phyloP scores from a whole-genome alignment of 2,113 vertebrate species.

The Cynocephalus volans region DNA sequence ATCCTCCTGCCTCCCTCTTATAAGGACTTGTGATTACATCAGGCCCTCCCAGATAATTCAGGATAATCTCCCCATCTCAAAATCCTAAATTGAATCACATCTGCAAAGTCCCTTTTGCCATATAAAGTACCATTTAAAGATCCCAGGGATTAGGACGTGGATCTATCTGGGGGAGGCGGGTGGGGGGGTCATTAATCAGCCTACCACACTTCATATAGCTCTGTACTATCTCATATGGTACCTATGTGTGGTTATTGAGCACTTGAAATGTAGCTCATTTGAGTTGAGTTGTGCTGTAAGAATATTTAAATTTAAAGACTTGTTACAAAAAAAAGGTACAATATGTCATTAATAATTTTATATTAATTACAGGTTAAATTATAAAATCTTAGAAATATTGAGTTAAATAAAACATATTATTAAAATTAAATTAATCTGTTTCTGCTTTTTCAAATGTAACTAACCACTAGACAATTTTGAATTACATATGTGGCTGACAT shows the following conservation, averaged over 20 bases:
- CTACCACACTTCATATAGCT: too few species aligned
- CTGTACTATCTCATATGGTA: accelerated
- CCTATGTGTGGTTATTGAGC: not conserved
- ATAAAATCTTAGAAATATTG: not conserved
- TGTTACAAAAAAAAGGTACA: not conserved
- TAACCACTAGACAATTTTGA: not conserved
- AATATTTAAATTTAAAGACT: not conserved
- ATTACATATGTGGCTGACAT: not conserved
- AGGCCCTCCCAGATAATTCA: not conserved
- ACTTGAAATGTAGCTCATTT: not conserved
- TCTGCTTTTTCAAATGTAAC: not conserved
- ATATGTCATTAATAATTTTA: not conserved
- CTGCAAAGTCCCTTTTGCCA: not conserved
- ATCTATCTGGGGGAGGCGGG: not conserved
- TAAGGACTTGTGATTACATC: not conserved
- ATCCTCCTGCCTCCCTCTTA: not conserved
- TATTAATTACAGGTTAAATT: not conserved
- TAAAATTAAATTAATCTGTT: not conserved
- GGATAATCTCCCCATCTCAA: not conserved
- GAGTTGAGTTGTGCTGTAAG: not conserved
- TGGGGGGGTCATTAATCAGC: not conserved
- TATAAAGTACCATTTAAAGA: not conserved
- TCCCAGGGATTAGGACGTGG: not conserved
- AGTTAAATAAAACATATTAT: not conserved
- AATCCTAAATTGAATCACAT: not conserved